Evolutionary conservation across 2,113 vertebrate genomes (phyloP).

Genomic region (Microcebus lehilahytsara): DNA sequence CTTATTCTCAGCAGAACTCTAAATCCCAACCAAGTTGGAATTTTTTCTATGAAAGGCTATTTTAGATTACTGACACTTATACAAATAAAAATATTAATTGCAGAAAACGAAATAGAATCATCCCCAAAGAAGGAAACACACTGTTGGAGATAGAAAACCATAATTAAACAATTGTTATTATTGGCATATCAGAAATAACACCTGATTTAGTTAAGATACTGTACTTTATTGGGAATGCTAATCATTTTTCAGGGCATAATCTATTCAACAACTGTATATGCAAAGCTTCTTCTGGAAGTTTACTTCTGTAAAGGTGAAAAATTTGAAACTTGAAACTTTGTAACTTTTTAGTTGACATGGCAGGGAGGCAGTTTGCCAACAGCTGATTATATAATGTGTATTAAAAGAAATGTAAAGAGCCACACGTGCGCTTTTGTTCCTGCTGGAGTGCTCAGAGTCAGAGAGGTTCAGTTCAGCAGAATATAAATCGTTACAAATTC

Average conservation of each 20-base stretch:
- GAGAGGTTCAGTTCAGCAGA: not conserved
- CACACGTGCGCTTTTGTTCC: not conserved
- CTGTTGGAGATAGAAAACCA: not conserved
- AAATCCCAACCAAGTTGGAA: not conserved
- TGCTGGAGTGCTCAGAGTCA: not conserved
- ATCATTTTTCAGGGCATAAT: not conserved
- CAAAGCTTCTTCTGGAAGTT: not conserved
- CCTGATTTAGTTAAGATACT: not conserved
- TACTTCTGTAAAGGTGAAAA: not conserved
- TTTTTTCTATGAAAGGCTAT: not conserved
- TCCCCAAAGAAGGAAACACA: not conserved
- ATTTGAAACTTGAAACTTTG: not conserved
- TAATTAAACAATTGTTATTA: not conserved
- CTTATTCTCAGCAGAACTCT: not conserved
- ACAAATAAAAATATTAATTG: not conserved
- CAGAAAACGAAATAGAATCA: not conserved
- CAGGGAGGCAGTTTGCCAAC: not conserved
- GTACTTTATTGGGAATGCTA: not conserved
- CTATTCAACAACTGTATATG: not conserved
- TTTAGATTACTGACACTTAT: not conserved
- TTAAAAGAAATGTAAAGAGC: conserved; percentile 1
- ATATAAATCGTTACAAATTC: conserved; percentile 6
- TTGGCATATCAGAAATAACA: not conserved
- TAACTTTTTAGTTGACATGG: not conserved
- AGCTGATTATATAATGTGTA: not conserved